Percentiles rank a stretch among this genome's conserved stretches.
These are phyloP conservation scores for Pollenia amentaria DNA, from an alignment of 2,888 invertebrate species.

Conservation along the genomic window DNA sequence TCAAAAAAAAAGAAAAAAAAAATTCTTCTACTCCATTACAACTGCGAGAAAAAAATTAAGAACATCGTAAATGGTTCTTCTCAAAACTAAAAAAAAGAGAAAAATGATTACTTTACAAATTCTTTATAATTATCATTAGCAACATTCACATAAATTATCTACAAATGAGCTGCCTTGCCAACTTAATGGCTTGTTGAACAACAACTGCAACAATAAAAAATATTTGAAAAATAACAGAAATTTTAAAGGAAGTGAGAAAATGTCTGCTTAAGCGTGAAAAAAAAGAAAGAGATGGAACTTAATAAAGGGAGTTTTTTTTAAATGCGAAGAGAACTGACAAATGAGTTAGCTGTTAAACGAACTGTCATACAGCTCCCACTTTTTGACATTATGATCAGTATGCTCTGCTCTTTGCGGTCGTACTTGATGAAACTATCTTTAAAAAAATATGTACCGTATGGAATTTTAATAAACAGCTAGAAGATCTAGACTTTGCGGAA, in stretches of 20 bases:
- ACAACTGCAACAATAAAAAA: background rate
- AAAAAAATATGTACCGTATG: too few relatives aligned
- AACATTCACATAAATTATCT: constrained; percentile 66
- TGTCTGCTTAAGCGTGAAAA: too few relatives aligned
- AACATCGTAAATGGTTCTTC: background rate
- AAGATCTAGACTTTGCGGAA: too few relatives aligned
- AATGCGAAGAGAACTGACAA: too few relatives aligned
- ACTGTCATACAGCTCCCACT: too few relatives aligned
- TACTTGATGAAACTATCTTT: too few relatives aligned
- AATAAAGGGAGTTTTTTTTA: too few relatives aligned
- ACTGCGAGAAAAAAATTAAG: background rate
- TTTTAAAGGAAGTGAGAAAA: background rate
- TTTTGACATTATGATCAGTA: too few relatives aligned
- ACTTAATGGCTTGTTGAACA: constrained; percentile 6
- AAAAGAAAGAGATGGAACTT: too few relatives aligned
- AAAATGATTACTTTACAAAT: constrained; percentile 55
- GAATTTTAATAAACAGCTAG: too few relatives aligned
- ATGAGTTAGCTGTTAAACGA: too few relatives aligned
- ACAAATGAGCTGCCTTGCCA: constrained; percentile 50
- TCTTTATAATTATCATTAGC: constrained; percentile 63
- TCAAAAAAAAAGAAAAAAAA: background rate
- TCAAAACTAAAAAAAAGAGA: background rate
- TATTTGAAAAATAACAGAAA: constrained; percentile 18
- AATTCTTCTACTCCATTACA: constrained; percentile 34
- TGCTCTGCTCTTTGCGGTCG: too few relatives aligned